A percentile compares a stretch with the other conserved stretches of the same genome.
These are phyloP conservation scores for Piscicola geometra DNA, from an alignment of 2,888 invertebrate species.

Conservation along the genomic window DNA sequence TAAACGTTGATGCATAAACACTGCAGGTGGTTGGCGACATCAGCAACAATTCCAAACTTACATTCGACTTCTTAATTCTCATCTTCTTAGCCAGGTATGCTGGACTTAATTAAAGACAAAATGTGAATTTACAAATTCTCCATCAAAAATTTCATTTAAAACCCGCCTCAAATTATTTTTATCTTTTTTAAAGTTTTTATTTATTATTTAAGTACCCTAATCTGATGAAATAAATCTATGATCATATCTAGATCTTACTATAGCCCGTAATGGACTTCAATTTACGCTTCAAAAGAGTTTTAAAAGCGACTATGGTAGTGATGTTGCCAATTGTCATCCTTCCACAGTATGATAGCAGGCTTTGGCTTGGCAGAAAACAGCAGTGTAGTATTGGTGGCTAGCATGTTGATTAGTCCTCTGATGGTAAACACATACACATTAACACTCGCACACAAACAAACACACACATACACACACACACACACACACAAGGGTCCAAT, in stretches of 20 bases:
- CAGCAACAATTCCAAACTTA: slow-evolving; percentile 66
- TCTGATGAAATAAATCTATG: neutral
- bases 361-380: slow-evolving; percentile 72
- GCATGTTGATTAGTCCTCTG: slow-evolving; percentile 75
- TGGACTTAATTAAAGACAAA: no score
- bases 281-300: neutral
- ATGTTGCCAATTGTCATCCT: neutral
- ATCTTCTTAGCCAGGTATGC: slow-evolving; percentile 70
- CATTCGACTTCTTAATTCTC: slow-evolving; percentile 72
- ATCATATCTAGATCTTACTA: neutral
- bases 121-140: no score
- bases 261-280: no score
- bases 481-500: slow-evolving; percentile 66
- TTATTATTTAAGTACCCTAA: no score
- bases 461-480: neutral
- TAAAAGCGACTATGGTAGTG: neutral
- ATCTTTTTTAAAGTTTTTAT: no score
- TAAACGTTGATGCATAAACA: neutral
- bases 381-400: slow-evolving; percentile 70
- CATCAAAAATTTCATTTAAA: no score
- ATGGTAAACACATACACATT: slow-evolving; percentile 64
- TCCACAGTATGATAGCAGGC: slow-evolving; percentile 68
- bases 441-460: neutral
- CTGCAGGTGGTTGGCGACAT: slow-evolving; percentile 65
- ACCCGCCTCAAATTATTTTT: no score